A percentile compares a stretch with the other conserved stretches of the same genome.
phyloP scores from a whole-genome alignment of 2,888 invertebrate species.

The Steromphala cineraria region DNA sequence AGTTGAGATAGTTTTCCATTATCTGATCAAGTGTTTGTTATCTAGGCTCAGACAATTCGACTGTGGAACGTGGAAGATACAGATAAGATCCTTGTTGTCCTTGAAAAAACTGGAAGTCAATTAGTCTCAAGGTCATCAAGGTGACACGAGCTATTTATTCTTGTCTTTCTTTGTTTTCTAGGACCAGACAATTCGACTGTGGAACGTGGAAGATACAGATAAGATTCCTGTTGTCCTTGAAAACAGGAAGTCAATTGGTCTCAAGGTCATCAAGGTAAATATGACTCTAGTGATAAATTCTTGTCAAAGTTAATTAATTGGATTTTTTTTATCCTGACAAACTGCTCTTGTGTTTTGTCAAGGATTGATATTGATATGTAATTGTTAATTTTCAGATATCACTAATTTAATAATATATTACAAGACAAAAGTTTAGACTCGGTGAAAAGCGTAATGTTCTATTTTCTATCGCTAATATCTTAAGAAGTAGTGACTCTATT shows the following conservation, averaged over 20 bases:
- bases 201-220: slow-evolving; percentile 73
- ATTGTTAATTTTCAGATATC: too few species aligned
- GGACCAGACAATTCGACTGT: slow-evolving; percentile 71
- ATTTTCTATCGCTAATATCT: too few species aligned
- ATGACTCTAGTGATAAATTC: too few species aligned
- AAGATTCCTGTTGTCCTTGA: slow-evolving; percentile 71
- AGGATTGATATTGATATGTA: too few species aligned
- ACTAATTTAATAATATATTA: too few species aligned
- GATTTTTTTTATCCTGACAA: too few species aligned
- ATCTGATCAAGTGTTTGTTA: background rate
- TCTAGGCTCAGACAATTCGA: slow-evolving; percentile 70
- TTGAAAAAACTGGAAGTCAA: slow-evolving; percentile 68
- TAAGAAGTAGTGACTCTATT: too few species aligned
- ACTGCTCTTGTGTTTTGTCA: too few species aligned
- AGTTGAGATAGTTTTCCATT: background rate
- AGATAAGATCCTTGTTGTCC: slow-evolving; percentile 70
- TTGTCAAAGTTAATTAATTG: too few species aligned
- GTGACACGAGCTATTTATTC: slow-evolving; percentile 21
- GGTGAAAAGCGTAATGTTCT: too few species aligned
- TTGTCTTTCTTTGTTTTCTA: too few species aligned
- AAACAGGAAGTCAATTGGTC: slow-evolving; percentile 66
- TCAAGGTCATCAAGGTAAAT: slow-evolving; percentile 67
- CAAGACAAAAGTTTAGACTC: too few species aligned
- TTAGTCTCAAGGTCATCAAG: slow-evolving; percentile 69
- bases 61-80: slow-evolving; percentile 73